Percentiles rank a stretch among this genome's conserved stretches.
These are phyloP conservation scores for Mamestra brassicae DNA, from an alignment of 2,888 invertebrate species.

Conservation along the genomic window DNA sequence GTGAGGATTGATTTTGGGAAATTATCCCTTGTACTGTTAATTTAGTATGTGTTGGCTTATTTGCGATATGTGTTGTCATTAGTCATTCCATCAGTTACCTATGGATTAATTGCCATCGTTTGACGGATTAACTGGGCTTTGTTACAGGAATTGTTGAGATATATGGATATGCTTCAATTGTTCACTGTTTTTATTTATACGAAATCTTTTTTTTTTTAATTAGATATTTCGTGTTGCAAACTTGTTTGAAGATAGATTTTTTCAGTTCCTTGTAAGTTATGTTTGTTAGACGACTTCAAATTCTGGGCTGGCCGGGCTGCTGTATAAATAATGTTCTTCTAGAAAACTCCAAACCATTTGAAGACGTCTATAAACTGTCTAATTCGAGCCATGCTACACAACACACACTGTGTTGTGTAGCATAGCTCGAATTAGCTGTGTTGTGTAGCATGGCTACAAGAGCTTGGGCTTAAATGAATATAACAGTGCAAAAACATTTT, in stretches of 20 bases:
- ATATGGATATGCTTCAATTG: background rate
- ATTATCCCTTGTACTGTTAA: conserved; percentile 45
- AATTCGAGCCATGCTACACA: background rate
- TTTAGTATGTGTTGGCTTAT: conserved; percentile 35
- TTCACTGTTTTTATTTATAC: too few species aligned
- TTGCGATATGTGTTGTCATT: conserved; percentile 49
- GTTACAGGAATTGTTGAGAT: conserved; percentile 17
- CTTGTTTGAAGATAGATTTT: background rate
- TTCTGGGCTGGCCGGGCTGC: background rate
- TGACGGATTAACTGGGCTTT: conserved; percentile 49
- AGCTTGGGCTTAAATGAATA: background rate
- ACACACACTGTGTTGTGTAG: too few species aligned
- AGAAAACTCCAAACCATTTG: background rate
- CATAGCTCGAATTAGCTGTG: too few species aligned
- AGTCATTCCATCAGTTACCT: conserved; percentile 41
- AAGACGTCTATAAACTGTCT: background rate
- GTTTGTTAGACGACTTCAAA: background rate
- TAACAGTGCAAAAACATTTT: background rate
- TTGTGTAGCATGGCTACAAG: background rate
- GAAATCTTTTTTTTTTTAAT: too few species aligned
- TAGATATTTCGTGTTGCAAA: background rate
- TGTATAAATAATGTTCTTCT: background rate
- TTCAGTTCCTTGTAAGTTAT: background rate
- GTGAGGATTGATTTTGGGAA: conserved; percentile 55
- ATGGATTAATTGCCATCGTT: conserved; percentile 49